Evolutionary conservation across 2,113 vertebrate genomes (phyloP), one percentile per base, ranked within the genome.

Genomic region (Indri indri): DNA sequence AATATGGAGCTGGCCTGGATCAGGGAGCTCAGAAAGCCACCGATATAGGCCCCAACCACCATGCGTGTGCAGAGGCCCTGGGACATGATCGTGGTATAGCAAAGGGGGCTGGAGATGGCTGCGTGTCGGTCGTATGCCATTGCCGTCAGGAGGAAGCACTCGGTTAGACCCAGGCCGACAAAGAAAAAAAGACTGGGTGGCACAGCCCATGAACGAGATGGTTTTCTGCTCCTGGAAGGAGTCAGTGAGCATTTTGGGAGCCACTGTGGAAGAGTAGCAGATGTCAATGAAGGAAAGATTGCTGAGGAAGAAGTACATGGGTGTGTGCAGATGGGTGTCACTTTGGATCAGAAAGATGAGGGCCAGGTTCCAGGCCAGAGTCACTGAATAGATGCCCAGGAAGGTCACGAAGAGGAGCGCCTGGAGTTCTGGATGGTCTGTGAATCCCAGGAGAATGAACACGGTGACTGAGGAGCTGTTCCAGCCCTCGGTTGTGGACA

Each of bases 241-340:
- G 87, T 95, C 98, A 14, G 32, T 16, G 16, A 98, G 95, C 97
- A 97, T 98, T 94, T 96, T 97, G 40, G 98, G 98, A 9, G 96
- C 93, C 59, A 97, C 97, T 0, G 96, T 0, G 0, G 98, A 98
- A 10, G 98, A 98, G 84, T 97, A 98, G 27, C 96, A 97, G 68
- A 97, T 76, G 73, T 98, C 97, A 52, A 96, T 42, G 80, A 98
- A 97, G n/a, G 98, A 98, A 32, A 98, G 52, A 10, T 96, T 97
- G 71, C 98, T 88, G 59, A 85, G 95, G 82, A 98, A 98, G 89
- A 98, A 97, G 90, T 97, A 96, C 98, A 96, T 97, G 22, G 98
- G 98, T 4, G 92, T 95, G 22, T 97, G 97, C 52, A 98, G 97
- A 30, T 0, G 30, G 23, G 68, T 34, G 81, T 97, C 96, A 8